Base-by-base conservation (phyloP, 1,140 invertebrate species). In the Campoletis sonorensis region DNA sequence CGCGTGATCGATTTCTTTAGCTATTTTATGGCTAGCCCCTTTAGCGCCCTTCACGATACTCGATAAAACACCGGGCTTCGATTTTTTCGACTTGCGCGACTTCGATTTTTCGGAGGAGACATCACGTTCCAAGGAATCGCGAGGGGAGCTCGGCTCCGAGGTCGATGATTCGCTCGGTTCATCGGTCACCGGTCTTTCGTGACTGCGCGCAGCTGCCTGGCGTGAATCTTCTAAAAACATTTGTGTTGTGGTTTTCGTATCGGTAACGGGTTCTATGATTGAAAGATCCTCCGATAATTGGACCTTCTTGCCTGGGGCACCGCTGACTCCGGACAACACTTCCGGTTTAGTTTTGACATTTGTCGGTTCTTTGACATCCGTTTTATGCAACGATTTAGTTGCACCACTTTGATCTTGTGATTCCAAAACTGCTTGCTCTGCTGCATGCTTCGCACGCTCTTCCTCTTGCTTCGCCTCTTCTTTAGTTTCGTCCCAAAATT, bases 1-100 rank as follows among this genome's bases (percentile, higher is more conserved):
- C 18, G 88, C 87, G n/a, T 88, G 86, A 70, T 87, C 83, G 15
- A 91, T 87, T 76, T 89, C 88, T 80, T 91, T 88, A 13, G 87
- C 87, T 78, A 93, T 90, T 88, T 92, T 92, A 81, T 93, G 92
- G 10, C 90, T 88, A 27, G 90, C 89, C 80, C 85, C 88, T 84
- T 88, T 89, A 7, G 91, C 86, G 71, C 86, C 85, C 33, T 87
- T 88, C 0, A 87, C 84, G 40, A 89, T 86, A 67, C 71, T 87
- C 4, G 87, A 87, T 40, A 88, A 67, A 10, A 89, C 84, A 30
- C 85, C 84, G 30, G 85, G 84, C 27, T 89, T 88, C 0, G 84
- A 80, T 85, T 86, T 89, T 18, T 87, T 87, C 0, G 33, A 49
- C 79, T 83, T 85, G 13, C 3, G 68, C 81, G 76, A 82, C 33